A percentile compares a stretch with the other conserved stretches of the same genome.
These are phyloP conservation scores for Polymixis lichenea DNA, from an alignment of 2,888 invertebrate genomes.

Conservation along the genomic window DNA sequence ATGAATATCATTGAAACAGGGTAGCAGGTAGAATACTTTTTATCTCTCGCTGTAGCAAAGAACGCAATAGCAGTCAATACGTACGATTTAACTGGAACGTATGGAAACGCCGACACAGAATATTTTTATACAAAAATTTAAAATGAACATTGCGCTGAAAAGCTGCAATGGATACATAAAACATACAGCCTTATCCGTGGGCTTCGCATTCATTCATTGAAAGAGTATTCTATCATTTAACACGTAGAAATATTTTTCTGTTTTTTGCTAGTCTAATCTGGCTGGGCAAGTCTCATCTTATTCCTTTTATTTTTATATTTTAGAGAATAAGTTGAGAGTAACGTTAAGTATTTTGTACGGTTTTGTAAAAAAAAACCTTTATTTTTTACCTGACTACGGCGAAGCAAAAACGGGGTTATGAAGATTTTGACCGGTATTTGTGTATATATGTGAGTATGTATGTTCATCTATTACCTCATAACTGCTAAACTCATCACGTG, in stretches of 20 bases:
- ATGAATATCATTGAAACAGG: not conserved
- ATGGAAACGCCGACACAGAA: slow-evolving; percentile 23
- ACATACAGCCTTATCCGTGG: slow-evolving; percentile 13
- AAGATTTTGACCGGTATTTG: too few relatives aligned
- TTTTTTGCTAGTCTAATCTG: slow-evolving; percentile 2
- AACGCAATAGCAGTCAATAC: slow-evolving; percentile 35
- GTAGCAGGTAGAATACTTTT: not conserved
- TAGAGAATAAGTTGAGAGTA: not conserved
- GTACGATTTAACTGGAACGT: slow-evolving; percentile 36
- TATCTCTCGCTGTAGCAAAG: slow-evolving; percentile 13
- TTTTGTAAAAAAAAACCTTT: not conserved
- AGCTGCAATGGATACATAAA: slow-evolving; percentile 39
- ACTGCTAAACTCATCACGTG: too few relatives aligned
- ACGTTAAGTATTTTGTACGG: not conserved
- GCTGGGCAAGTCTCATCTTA: too few relatives aligned
- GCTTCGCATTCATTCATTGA: slow-evolving; percentile 22
- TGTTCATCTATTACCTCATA: too few relatives aligned
- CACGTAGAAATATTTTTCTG: not conserved
- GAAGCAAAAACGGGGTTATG: too few relatives aligned
- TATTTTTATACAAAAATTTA: slow-evolving; percentile 24
- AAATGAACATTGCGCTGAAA: slow-evolving; percentile 45
- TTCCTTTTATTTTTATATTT: not conserved
- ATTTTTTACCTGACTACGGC: too few relatives aligned
- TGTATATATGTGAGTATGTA: too few relatives aligned
- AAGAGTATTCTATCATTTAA: slow-evolving; percentile 11